phyloP scores from a whole-genome alignment of 2,113 vertebrate species.

The Opisthocomus hoazin region DNA sequence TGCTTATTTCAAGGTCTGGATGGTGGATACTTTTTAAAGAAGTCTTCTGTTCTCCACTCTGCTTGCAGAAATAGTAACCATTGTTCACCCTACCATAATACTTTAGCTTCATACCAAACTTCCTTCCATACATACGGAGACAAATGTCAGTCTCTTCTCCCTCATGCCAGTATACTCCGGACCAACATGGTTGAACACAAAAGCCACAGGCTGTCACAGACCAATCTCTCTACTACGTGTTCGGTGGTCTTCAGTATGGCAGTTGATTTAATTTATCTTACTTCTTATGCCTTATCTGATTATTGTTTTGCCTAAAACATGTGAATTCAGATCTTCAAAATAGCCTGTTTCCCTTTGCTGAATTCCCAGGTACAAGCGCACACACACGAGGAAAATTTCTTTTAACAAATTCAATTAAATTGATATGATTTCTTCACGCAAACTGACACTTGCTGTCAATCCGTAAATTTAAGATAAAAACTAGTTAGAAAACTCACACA shows the following conservation, averaged over 20 bases:
- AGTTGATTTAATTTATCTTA: neutral
- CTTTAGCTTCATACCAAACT: neutral
- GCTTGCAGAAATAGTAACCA: neutral
- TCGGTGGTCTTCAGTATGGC: neutral
- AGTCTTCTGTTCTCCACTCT: neutral
- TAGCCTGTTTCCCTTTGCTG: neutral
- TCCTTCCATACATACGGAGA: neutral
- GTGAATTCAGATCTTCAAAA: neutral
- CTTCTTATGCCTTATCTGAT: neutral
- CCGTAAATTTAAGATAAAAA: neutral
- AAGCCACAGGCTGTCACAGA: neutral
- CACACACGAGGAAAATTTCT: fast-evolving
- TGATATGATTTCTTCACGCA: neutral
- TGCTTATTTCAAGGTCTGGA: neutral
- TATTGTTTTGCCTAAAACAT: neutral
- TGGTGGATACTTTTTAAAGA: neutral
- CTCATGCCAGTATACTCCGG: neutral
- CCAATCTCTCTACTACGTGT: neutral
- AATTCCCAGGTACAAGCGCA: neutral
- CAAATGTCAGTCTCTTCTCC: neutral
- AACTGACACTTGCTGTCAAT: neutral
- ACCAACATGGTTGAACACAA: neutral
- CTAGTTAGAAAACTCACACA: neutral
- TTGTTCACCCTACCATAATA: neutral
- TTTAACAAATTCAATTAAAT: neutral